Percentiles rank a stretch among this genome's conserved stretches.
phyloP scores from a whole-genome alignment of 2,888 invertebrate species.

The Papilio elwesi region DNA sequence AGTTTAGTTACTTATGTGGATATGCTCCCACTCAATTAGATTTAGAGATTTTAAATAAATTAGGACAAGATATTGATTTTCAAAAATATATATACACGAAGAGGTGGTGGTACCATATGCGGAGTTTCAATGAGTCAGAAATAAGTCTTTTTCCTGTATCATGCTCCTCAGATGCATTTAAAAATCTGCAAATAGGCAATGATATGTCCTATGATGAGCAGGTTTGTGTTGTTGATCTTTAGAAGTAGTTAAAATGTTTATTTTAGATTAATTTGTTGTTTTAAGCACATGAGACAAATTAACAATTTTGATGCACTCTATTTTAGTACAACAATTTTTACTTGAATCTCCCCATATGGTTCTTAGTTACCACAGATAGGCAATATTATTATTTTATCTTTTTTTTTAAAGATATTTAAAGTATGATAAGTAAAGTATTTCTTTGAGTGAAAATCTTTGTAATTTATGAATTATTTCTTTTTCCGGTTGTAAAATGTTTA shows the following conservation, averaged over 20 bases:
- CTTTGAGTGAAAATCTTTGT: background rate
- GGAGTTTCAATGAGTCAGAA: constrained; percentile 83
- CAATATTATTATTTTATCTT: background rate
- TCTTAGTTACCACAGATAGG: constrained; percentile 65
- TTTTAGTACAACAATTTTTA: background rate
- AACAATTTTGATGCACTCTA: background rate
- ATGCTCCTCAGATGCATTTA: constrained; percentile 55
- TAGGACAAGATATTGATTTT: constrained; percentile 63
- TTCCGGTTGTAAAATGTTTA: constrained; percentile 63
- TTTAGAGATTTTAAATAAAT: constrained; percentile 64
- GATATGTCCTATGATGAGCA: constrained; percentile 61
- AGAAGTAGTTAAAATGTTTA: constrained; percentile 41
- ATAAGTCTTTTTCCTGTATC: constrained; percentile 69
- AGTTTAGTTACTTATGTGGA: constrained; percentile 84
- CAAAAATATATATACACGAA: constrained; percentile 75
- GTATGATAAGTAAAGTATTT: too few species aligned
- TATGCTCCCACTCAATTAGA: constrained; percentile 83
- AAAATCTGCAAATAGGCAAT: constrained; percentile 53
- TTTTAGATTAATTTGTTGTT: constrained; percentile 41
- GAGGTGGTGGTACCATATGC: constrained; percentile 86
- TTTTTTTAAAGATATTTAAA: background rate
- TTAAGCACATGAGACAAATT: constrained; percentile 29
- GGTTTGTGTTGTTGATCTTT: constrained; percentile 58
- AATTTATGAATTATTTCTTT: constrained; percentile 54
- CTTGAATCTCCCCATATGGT: constrained; percentile 71